A percentile compares a stretch with the other conserved stretches of the same genome.
Evolutionary conservation across 2,888 invertebrate genomes (phyloP).

Genomic region (Sphaerophoria rueppellii): DNA sequence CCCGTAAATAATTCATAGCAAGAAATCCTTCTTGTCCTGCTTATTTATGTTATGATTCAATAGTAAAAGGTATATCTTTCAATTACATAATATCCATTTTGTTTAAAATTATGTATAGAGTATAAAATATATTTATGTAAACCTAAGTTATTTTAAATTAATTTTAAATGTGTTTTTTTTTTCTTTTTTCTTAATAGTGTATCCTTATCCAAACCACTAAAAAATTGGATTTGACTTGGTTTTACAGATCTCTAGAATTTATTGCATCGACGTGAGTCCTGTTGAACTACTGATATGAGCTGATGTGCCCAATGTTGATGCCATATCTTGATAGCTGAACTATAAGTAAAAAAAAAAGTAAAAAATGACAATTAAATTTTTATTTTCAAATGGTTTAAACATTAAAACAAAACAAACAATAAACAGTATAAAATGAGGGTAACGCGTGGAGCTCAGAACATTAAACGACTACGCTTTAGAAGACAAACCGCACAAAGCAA

Average conservation of each 20-base stretch:
- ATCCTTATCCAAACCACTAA: not conserved
- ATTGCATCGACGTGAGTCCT: slow-evolving; percentile 82
- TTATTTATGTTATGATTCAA: too few species aligned
- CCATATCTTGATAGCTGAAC: slow-evolving; percentile 91
- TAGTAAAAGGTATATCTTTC: too few species aligned
- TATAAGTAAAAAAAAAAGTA: slow-evolving; percentile 81
- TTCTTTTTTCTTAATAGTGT: slow-evolving; percentile 75
- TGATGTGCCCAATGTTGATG: slow-evolving; percentile 86
- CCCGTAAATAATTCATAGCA: too few species aligned
- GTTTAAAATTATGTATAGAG: slow-evolving; percentile 72
- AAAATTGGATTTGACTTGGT: slow-evolving; percentile 75
- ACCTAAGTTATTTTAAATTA: slow-evolving; percentile 55
- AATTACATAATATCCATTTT: not conserved
- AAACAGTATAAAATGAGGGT: too few species aligned
- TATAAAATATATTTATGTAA: slow-evolving; percentile 72
- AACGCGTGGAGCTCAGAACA: too few species aligned
- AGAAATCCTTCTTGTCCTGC: too few species aligned
- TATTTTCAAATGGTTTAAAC: too few species aligned
- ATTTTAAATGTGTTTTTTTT: slow-evolving; percentile 48
- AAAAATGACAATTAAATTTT: not conserved
- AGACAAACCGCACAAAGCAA: too few species aligned
- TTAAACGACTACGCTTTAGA: too few species aligned
- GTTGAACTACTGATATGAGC: slow-evolving; percentile 85
- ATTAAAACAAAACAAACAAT: too few species aligned
- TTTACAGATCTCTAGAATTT: slow-evolving; percentile 74